Base-by-base conservation (phyloP, 1,140 invertebrate species). In the Macrobrachium nipponense region DNA sequence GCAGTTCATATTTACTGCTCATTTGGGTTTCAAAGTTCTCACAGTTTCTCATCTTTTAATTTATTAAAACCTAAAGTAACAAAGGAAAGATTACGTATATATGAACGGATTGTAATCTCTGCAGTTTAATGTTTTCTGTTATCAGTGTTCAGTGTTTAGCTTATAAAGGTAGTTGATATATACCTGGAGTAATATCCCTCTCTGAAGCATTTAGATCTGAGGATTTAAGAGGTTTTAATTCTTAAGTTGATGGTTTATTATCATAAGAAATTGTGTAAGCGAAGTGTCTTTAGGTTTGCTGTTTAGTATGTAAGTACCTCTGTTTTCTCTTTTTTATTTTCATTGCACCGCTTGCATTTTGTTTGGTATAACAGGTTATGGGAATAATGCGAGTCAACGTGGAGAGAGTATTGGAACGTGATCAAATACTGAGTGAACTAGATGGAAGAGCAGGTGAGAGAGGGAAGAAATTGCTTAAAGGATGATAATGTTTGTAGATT, bases 361-460 rank as follows among this genome's bases (percentile, higher is more conserved):
- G 36, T 80, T 78, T 68, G 61, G 78, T 36, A 70, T 80, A 87
- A 87, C 85, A 99, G 93, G 96, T 99, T 86, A 97, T 99, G 87
- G 97, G 96, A 90, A 99, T 99, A 89, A 99, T 99, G 98, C 94
- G 97, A 92, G 97, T 98, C 68, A 99, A 99, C 92, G 98, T 99
- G 70, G 98, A 99, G 91, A 99, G 99, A 93, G 98, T 99, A 51
- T 92, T 99, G 89, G 98, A 99, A 92, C 94, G 98, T 91, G 98
- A 99, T 94, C 96, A 97, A 91, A 99, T 99, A 92, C 93, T 99
- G 27, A 98, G 97, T 10, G 98, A 99, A 92, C 92, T 99, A 82
- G 98, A 99, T 83, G 72, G 81, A 36, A 60, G 85, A 60, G 86
- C 91, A 96, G 97, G 98, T 94, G 96, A 87, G 85, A 80, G 44